Evolutionary conservation across 2,113 vertebrate species (phyloP).

Genomic region (Empidonax alnorum): DNA sequence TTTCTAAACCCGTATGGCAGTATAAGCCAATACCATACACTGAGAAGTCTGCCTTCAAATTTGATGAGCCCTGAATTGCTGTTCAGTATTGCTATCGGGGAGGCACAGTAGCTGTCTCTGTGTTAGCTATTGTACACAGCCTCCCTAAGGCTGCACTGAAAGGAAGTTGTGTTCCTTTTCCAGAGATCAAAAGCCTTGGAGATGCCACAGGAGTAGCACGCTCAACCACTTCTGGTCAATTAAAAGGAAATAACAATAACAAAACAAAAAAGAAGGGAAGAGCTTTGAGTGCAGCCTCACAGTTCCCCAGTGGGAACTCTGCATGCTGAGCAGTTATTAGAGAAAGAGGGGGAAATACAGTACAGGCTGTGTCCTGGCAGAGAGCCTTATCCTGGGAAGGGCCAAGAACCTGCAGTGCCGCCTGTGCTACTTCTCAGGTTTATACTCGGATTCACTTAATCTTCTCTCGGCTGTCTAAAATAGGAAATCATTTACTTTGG

Average conservation of each 20-base stretch:
- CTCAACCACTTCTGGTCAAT: background rate
- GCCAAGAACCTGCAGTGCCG: background rate
- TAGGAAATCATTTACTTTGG: background rate
- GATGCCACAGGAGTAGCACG: background rate
- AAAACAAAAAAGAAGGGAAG: background rate
- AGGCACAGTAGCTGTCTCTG: background rate
- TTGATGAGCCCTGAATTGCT: background rate
- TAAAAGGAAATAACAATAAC: background rate
- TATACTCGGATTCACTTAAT: background rate
- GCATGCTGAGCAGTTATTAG: background rate
- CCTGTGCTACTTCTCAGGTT: background rate
- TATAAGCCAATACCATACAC: background rate
- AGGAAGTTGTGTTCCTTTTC: background rate
- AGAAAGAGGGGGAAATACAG: background rate
- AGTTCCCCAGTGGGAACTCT: background rate
- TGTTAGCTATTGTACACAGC: rapidly evolving
- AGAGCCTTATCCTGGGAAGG: background rate
- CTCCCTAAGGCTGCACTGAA: background rate
- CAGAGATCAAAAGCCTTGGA: background rate
- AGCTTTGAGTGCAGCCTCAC: background rate
- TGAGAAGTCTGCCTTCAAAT: background rate
- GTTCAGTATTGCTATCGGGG: background rate
- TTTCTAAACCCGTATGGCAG: background rate
- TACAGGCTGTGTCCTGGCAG: rapidly evolving
- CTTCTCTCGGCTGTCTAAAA: background rate